A percentile compares a stretch with the other conserved stretches of the same genome.
Conservation (phyloP, 2,888 invertebrate genomes). For the Odontothrips loti region DNA sequence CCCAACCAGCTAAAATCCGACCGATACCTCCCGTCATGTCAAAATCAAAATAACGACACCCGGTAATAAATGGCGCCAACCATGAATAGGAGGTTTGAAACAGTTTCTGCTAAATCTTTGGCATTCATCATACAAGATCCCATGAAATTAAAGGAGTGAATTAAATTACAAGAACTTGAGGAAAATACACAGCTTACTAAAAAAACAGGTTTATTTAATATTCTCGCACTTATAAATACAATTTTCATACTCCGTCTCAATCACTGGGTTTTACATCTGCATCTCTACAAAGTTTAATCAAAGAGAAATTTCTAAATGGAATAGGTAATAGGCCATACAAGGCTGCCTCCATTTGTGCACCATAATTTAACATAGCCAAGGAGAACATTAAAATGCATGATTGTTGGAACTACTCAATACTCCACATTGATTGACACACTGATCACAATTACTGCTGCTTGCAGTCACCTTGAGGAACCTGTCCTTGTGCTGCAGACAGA, state of each 20-base stretch:
- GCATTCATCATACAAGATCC: background rate
- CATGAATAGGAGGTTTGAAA: no score
- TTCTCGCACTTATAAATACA: conserved; percentile 9
- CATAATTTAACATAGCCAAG: conserved; percentile 3
- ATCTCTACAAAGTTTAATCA: background rate
- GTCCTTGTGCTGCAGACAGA: conserved; percentile 31
- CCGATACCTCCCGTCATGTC: no score
- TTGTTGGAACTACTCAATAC: background rate
- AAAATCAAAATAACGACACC: no score
- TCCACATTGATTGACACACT: background rate
- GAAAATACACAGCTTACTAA: background rate
- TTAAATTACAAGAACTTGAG: no score
- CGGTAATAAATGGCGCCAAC: no score
- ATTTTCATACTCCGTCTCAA: background rate
- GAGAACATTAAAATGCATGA: conserved; percentile 5
- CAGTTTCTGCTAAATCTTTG: background rate
- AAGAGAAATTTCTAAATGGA: background rate
- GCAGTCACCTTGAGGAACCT: conserved; percentile 33
- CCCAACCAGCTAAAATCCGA: no score
- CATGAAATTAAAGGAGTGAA: no score
- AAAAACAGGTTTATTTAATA: background rate
- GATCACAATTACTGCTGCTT: conserved; percentile 33
- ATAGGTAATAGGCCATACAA: background rate
- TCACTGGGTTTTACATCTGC: background rate
- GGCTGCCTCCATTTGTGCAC: background rate